Evolutionary conservation across 2,888 invertebrate species (phyloP).

Genomic region (Drosophila neotestacea): DNA sequence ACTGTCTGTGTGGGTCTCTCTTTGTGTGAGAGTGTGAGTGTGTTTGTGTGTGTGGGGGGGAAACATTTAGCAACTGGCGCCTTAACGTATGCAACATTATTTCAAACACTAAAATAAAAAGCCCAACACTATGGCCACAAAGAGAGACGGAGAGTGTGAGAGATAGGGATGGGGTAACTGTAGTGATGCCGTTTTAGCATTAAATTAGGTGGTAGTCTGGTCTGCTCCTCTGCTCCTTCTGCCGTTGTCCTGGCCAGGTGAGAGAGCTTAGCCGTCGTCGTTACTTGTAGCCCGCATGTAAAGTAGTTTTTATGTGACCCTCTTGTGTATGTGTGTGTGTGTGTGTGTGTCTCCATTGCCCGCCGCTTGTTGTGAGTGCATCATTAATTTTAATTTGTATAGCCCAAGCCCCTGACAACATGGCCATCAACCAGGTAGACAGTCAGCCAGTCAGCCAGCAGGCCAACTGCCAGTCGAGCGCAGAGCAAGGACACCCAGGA

Average conservation of each 20-base stretch:
- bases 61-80: conserved; percentile 74
- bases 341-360: conserved; percentile 28
- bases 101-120: conserved; percentile 69
- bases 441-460: conserved; percentile 12
- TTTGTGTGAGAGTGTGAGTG: conserved; percentile 6
- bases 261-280: conserved; percentile 68
- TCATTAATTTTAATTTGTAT: conserved; percentile 81
- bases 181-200: conserved; percentile 64
- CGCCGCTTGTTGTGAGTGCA: conserved; percentile 72
- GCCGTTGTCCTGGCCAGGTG: conserved; percentile 59
- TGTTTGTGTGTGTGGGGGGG: conserved; percentile 28
- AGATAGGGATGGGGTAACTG: not conserved
- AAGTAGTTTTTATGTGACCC: conserved; percentile 74
- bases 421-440: conserved; percentile 57
- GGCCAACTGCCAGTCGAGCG: conserved; percentile 61
- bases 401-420: conserved; percentile 64
- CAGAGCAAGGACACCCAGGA: conserved; percentile 60
- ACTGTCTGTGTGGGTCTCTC: conserved; percentile 31
- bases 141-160: not conserved
- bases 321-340: not conserved
- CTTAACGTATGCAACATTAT: conserved; percentile 75
- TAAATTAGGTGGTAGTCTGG: conserved; percentile 70
- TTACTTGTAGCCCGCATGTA: conserved; percentile 72
- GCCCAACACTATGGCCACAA: conserved; percentile 54
- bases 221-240: conserved; percentile 3